Conservation (phyloP, 2,888 invertebrate genomes). For the Tetragonula carbonaria region DNA sequence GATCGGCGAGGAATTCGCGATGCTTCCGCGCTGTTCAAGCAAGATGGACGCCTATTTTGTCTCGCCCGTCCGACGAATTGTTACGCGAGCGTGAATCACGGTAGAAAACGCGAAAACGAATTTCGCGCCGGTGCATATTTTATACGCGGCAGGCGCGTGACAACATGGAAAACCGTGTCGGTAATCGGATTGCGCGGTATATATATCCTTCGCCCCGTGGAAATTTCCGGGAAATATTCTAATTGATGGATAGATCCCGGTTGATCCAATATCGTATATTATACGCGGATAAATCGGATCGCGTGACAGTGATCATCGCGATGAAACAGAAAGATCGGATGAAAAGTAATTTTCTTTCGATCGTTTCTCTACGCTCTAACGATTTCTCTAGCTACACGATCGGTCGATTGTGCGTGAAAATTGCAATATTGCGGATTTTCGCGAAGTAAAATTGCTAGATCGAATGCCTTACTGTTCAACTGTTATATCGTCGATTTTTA, state of each 20-base stretch:
- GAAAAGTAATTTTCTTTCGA: too few relatives aligned
- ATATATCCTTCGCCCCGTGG: background rate
- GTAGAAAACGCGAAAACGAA: constrained; percentile 4
- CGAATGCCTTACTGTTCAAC: too few relatives aligned
- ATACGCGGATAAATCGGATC: constrained; percentile 12
- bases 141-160: background rate
- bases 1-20: background rate
- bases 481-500: too few relatives aligned
- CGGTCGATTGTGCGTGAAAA: too few relatives aligned
- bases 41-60: background rate
- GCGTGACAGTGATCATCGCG: background rate
- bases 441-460: too few relatives aligned
- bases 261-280: constrained; percentile 23
- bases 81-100: background rate
- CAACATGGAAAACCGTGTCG: background rate
- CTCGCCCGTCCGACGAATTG: constrained; percentile 4
- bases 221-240: constrained; percentile 25
- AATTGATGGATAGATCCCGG: constrained; percentile 12
- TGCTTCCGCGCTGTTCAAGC: background rate
- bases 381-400: too few relatives aligned
- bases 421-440: too few relatives aligned
- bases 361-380: too few relatives aligned
- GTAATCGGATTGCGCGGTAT: constrained; percentile 23
- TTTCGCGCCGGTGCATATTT: constrained; percentile 27
- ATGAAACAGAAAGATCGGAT: background rate